phyloP scores from a whole-genome alignment of 2,888 invertebrate species.

The Netelia fuscicornis region DNA sequence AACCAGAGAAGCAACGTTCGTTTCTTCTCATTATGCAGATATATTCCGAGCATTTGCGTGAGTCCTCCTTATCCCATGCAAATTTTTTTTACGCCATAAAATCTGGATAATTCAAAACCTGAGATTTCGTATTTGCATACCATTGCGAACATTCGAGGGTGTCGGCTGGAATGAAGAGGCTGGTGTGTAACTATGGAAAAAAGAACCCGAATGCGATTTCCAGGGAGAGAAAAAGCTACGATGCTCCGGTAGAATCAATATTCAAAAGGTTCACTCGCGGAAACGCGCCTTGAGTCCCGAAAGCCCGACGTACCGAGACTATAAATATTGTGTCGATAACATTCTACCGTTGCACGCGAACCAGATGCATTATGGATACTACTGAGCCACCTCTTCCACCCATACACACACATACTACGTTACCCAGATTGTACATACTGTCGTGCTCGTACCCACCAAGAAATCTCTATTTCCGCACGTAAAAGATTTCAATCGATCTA shows the following conservation, averaged over 20 bases:
- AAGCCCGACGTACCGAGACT: constrained; percentile 34
- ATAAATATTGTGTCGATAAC: constrained; percentile 55
- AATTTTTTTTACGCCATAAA: neutral
- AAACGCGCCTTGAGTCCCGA: constrained; percentile 24
- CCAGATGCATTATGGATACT: constrained; percentile 54
- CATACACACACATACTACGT: constrained; percentile 5
- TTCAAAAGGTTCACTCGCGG: constrained; percentile 49
- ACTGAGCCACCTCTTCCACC: constrained; percentile 6
- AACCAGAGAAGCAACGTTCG: neutral
- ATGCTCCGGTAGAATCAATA: constrained; percentile 45
- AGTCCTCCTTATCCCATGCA: constrained; percentile 9
- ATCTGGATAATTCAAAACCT: constrained; percentile 28
- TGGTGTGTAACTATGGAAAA: neutral
- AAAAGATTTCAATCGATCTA: constrained; percentile 41
- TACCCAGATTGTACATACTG: constrained; percentile 1
- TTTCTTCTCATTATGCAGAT: neutral
- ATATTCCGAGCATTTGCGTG: neutral
- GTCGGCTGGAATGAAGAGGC: constrained; percentile 1
- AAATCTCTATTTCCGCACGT: constrained; percentile 46
- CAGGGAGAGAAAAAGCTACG: constrained; percentile 1
- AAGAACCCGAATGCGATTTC: neutral
- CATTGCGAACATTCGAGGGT: constrained; percentile 4
- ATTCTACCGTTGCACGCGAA: constrained; percentile 35
- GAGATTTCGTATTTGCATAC: constrained; percentile 31
- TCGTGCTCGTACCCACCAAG: constrained; percentile 11